Evolutionary conservation across 2,113 vertebrate species (phyloP), one percentile per base, ranked within the genome.

Genomic region (Eonycteris spelaea): DNA sequence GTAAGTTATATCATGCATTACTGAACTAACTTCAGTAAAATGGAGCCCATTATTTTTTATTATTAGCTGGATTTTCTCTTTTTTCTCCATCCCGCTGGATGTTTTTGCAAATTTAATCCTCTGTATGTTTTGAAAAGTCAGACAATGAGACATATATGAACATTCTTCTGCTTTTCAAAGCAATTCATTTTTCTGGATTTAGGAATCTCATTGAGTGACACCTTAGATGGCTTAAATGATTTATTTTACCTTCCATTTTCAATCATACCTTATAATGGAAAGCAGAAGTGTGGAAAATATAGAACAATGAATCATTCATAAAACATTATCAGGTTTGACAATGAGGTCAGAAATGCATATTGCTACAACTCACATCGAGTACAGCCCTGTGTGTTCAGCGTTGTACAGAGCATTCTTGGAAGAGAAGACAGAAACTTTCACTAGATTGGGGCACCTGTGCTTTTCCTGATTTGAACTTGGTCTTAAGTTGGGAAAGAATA

Each of bases 241-340:
- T 80, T 84, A 74, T 75, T 86, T 91, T 85, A 33, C 40, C 71
- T 91, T 73, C 30, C 38, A 24, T 71, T 93, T 84, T 82, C 61
- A 79, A n/a, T 90, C 80, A 91, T 13, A 26, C 30, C 7, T 57
- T 35, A 38, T 45, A 38, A 86, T 57, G 48, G n/a, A 40, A 90
- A 80, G 48, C 16, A n/a, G 40, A 82, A 48, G 53, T 86, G 1
- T 68, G 35, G 48, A 85, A 94, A 85, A 84, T 40, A 38, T 1
- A 78, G 71, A 86, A 68, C 73, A 88, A 53, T 26, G 71, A n/a
- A 33, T 94, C 68, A 40, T 83, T 53, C 59, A 70, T 85, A 38
- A 88, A 86, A 51, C 11, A n/a, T 38, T 15, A 55, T 7, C 35
- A 30, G 26, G 68, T 55, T 89, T 68, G 70, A 6, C 61, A 93